A percentile compares a stretch with the other conserved stretches of the same genome.
phyloP scores from a whole-genome alignment of 2,113 vertebrate species.

The Scomber scombrus region DNA sequence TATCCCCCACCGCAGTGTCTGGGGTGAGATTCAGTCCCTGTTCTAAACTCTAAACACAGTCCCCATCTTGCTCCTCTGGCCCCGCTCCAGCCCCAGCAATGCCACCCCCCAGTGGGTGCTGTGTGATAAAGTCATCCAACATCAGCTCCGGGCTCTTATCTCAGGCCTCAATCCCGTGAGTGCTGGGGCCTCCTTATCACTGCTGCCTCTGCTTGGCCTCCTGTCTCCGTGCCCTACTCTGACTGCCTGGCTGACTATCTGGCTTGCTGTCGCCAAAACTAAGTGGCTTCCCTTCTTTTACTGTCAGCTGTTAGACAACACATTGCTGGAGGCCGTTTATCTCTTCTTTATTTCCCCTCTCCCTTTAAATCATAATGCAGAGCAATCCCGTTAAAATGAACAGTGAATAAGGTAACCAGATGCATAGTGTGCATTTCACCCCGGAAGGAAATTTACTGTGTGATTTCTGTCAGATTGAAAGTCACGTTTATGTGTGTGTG shows the following conservation, averaged over 20 bases:
- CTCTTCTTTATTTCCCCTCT: constrained; percentile 28
- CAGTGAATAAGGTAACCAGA: constrained; percentile 29
- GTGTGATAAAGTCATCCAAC: constrained; percentile 82
- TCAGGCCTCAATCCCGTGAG: constrained; percentile 72
- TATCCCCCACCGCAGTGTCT: constrained; percentile 31
- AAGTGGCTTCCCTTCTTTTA: constrained; percentile 48
- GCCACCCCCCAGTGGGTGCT: constrained; percentile 47
- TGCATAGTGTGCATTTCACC: constrained; percentile 23
- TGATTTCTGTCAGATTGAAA: constrained; percentile 12
- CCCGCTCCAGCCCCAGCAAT: constrained; percentile 28
- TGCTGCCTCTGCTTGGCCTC: constrained; percentile 65
- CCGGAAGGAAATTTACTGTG: background rate
- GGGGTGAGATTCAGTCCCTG: constrained; percentile 19
- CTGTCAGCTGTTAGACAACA: constrained; percentile 50
- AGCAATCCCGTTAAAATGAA: constrained; percentile 27
- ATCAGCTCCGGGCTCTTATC: constrained; percentile 79
- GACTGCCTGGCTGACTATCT: constrained; percentile 60
- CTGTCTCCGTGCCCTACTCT: constrained; percentile 63
- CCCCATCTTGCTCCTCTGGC: constrained; percentile 39
- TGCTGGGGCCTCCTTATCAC: constrained; percentile 82
- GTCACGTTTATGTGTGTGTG: background rate
- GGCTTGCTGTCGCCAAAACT: constrained; percentile 59
- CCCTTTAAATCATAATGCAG: constrained; percentile 22
- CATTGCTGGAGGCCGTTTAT: constrained; percentile 9
- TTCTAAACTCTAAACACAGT: constrained; percentile 25